These are phyloP conservation scores for Microplitis demolitor DNA, from an alignment of 1,140 invertebrate genomes.

Conservation along the genomic window DNA sequence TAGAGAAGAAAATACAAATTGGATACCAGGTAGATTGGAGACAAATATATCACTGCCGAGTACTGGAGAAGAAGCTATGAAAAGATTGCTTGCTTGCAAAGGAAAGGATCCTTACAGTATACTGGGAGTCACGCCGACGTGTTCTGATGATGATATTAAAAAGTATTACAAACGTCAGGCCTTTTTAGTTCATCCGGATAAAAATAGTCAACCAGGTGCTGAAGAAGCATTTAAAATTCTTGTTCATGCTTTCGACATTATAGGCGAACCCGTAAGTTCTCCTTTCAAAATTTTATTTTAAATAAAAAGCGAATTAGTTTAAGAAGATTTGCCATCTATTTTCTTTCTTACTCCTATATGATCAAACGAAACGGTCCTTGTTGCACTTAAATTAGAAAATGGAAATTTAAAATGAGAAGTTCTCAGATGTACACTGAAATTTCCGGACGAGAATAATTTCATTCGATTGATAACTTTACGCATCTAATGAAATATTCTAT, in stretches of 20 bases:
- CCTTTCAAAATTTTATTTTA: no score
- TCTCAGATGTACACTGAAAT: no score
- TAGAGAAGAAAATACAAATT: conserved; percentile 51
- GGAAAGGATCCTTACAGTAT: conserved; percentile 95
- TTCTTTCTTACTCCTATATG: no score
- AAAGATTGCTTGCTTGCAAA: conserved; percentile 86
- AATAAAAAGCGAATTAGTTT: no score
- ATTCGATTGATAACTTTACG: no score
- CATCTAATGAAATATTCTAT: no score
- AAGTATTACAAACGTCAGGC: conserved; percentile 92
- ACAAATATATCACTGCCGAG: conserved; percentile 83
- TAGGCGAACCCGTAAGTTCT: conserved; percentile 82
- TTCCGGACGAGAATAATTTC: no score
- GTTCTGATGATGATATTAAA: conserved; percentile 91
- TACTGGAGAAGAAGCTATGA: conserved; percentile 94
- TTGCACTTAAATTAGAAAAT: no score
- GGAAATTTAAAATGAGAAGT: no score
- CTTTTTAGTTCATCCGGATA: conserved; percentile 92
- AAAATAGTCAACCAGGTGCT: conserved; percentile 91
- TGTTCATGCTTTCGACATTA: conserved; percentile 91
- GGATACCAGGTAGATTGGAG: conserved; percentile 68
- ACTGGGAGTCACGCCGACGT: conserved; percentile 82
- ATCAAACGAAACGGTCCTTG: no score
- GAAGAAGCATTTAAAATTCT: conserved; percentile 96
- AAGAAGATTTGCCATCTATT: no score